A percentile compares a stretch with the other conserved stretches of the same genome.
phyloP scores from a whole-genome alignment of 2,888 invertebrate genomes.

The Cepaea hortensis region DNA sequence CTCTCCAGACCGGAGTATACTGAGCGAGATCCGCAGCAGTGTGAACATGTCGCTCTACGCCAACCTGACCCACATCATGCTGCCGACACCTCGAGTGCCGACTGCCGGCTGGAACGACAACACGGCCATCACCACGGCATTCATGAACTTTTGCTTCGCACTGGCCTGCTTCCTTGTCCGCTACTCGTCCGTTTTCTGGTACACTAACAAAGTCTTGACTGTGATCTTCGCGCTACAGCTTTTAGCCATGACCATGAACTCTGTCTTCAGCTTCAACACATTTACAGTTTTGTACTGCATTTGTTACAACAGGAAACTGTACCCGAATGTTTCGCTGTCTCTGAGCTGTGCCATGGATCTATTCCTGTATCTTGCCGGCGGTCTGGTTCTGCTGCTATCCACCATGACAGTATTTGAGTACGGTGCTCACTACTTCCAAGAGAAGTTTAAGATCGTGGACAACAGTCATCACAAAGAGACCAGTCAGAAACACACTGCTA shows the following conservation, averaged over 20 bases:
- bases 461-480: constrained; percentile 65
- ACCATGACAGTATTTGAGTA: constrained; percentile 78
- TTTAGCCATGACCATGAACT: constrained; percentile 85
- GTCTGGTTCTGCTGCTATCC: constrained; percentile 86
- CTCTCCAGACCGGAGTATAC: constrained; percentile 53
- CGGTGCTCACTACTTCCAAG: constrained; percentile 72
- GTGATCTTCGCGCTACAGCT: constrained; percentile 88
- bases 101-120: constrained; percentile 52
- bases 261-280: constrained; percentile 85
- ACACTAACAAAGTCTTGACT: constrained; percentile 88
- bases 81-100: constrained; percentile 53
- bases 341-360: constrained; percentile 68
- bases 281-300: constrained; percentile 88
- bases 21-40: constrained; percentile 61
- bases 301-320: constrained; percentile 58
- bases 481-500: constrained; percentile 61
- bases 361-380: constrained; percentile 82
- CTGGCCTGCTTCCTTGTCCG: constrained; percentile 86
- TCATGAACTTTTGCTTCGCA: constrained; percentile 87
- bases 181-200: constrained; percentile 92
- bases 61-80: constrained; percentile 55
- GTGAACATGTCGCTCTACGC: constrained; percentile 56
- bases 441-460: constrained; percentile 68
- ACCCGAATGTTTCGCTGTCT: constrained; percentile 63
- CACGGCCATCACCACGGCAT: constrained; percentile 81